Evolutionary conservation across 2,888 invertebrate species (phyloP).

Genomic region (Eupithecia vulgata): DNA sequence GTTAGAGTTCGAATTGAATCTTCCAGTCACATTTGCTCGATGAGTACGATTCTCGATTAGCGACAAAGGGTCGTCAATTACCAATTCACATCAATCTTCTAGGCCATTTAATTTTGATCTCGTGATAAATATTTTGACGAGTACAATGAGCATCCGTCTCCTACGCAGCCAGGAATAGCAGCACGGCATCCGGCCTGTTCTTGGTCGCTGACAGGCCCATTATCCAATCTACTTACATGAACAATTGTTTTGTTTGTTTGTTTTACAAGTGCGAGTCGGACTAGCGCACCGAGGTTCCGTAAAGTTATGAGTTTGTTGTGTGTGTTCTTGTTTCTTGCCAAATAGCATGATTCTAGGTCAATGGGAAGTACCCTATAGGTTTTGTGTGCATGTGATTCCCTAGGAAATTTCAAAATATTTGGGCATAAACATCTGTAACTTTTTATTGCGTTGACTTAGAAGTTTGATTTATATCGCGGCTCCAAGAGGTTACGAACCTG

Average conservation of each 20-base stretch:
- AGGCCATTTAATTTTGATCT: background rate
- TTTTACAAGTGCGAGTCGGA: background rate
- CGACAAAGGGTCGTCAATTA: background rate
- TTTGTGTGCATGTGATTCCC: no score
- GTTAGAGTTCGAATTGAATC: background rate
- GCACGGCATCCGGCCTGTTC: constrained; percentile 35
- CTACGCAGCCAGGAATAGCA: constrained; percentile 35
- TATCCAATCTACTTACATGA: constrained; percentile 46
- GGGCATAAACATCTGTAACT: no score
- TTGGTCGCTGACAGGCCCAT: constrained; percentile 45
- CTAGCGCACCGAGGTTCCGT: no score
- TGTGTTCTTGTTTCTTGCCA: no score
- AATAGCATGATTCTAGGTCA: no score
- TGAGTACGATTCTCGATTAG: background rate
- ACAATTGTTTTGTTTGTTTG: constrained; percentile 26
- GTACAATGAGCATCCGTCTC: constrained; percentile 22
- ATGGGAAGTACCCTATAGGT: no score
- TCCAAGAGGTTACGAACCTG: background rate
- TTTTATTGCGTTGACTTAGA: no score
- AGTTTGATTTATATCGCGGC: no score
- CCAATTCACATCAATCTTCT: constrained; percentile 9
- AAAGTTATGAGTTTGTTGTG: no score
- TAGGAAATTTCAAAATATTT: no score
- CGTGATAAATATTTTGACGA: constrained; percentile 15
- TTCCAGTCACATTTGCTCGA: background rate